phyloP scores from a whole-genome alignment of 2,113 vertebrate species.

The Hemiscyllium ocellatum region DNA sequence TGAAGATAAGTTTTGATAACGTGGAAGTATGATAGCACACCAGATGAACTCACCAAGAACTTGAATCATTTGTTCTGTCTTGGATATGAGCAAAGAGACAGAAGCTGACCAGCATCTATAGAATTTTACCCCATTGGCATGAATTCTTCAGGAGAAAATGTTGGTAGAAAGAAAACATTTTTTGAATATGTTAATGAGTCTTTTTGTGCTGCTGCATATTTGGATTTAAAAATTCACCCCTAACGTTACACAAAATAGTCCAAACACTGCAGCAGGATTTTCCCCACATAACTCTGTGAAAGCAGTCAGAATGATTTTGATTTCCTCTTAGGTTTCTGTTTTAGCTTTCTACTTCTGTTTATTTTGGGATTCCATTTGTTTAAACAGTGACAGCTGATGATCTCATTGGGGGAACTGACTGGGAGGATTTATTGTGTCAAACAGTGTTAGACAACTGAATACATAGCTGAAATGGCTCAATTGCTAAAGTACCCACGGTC shows the following conservation, averaged over 20 bases:
- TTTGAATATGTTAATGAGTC: background rate
- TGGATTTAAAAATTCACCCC: background rate
- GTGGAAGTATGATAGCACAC: background rate
- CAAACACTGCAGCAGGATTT: background rate
- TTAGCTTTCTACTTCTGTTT: background rate
- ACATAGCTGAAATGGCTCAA: background rate
- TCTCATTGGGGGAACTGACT: background rate
- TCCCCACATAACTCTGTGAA: background rate
- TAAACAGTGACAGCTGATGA: background rate
- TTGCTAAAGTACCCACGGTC: background rate
- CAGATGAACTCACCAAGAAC: background rate
- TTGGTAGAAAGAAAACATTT: background rate
- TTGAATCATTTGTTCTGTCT: background rate
- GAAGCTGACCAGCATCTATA: background rate
- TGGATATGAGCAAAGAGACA: background rate
- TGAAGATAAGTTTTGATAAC: background rate
- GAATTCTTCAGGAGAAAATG: background rate
- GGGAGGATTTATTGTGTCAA: constrained; percentile 4
- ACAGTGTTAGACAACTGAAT: background rate
- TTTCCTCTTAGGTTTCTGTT: background rate
- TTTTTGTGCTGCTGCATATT: background rate
- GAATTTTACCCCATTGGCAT: background rate
- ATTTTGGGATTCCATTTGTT: constrained; percentile 7
- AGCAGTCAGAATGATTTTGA: background rate
- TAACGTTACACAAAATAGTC: background rate